Conservation (phyloP, 2,797 vertebrate species). For the Lateolabrax maculatus region DNA sequence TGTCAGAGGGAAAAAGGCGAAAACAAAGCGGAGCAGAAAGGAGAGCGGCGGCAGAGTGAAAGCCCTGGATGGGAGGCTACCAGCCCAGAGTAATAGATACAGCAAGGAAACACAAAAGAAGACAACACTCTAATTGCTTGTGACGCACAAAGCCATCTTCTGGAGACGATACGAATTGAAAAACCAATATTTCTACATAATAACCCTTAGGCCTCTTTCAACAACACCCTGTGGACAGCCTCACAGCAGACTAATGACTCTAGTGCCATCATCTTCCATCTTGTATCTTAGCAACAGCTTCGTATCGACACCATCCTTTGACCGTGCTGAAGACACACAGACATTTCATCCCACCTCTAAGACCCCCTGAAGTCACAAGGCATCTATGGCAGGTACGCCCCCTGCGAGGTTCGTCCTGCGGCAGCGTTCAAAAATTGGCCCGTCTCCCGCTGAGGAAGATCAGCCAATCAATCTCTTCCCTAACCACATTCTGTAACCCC, state of each 20-base stretch:
- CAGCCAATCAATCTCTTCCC: constrained; percentile 59
- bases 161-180: constrained; percentile 66
- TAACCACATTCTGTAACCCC: constrained; percentile 34
- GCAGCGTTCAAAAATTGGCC: background rate
- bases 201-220: constrained; percentile 55
- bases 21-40: background rate
- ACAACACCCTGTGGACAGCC: constrained; percentile 50
- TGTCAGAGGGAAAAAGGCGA: constrained; percentile 31
- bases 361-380: constrained; percentile 33
- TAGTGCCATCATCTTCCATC: constrained; percentile 51
- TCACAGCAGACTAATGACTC: constrained; percentile 60
- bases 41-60: constrained; percentile 9
- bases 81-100: constrained; percentile 35
- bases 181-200: constrained; percentile 74
- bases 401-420: background rate
- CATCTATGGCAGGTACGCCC: constrained; percentile 7
- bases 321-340: background rate
- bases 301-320: constrained; percentile 31
- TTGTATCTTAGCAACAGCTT: constrained; percentile 77
- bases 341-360: constrained; percentile 31
- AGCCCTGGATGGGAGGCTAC: background rate
- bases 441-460: constrained; percentile 12
- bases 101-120: constrained; percentile 46
- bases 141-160: constrained; percentile 49
- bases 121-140: constrained; percentile 46